A percentile compares a stretch with the other conserved stretches of the same genome.
These are phyloP conservation scores for Noctilio leporinus DNA, from an alignment of 2,113 vertebrate genomes.

Conservation along the genomic window DNA sequence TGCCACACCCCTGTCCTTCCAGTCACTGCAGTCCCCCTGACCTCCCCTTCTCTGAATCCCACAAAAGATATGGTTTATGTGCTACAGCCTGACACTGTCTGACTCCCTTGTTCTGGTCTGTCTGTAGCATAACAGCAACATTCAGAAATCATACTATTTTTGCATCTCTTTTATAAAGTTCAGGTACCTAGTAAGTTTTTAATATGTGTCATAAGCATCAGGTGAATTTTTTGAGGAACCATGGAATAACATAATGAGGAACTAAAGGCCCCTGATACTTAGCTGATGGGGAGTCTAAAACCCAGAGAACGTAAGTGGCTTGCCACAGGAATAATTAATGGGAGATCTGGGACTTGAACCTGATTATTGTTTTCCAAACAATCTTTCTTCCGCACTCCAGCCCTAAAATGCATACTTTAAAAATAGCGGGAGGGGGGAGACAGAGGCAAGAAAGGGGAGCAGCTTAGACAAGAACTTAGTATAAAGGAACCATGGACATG, in stretches of 20 bases:
- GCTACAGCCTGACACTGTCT: not conserved
- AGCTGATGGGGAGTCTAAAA: not conserved
- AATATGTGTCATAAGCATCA: not conserved
- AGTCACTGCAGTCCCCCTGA: not conserved
- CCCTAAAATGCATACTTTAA: not conserved
- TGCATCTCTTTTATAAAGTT: slow-evolving; percentile 1
- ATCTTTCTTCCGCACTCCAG: not conserved
- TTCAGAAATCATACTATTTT: not conserved
- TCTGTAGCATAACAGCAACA: not conserved
- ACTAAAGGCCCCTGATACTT: not conserved
- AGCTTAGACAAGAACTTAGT: too few species aligned
- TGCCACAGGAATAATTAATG: not conserved
- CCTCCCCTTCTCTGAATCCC: not conserved
- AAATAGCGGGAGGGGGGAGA: too few species aligned
- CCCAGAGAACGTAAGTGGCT: not conserved
- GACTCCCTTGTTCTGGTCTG: not conserved
- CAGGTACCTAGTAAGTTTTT: not conserved
- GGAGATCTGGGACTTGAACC: not conserved
- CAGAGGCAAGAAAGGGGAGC: too few species aligned
- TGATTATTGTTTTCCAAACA: not conserved
- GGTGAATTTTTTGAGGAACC: not conserved
- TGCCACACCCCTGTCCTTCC: not conserved
- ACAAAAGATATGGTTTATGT: not conserved
- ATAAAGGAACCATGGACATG: too few species aligned
- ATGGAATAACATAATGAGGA: not conserved